These are phyloP conservation scores for Scrobipalpa costella DNA, from an alignment of 2,888 invertebrate genomes.

Conservation along the genomic window DNA sequence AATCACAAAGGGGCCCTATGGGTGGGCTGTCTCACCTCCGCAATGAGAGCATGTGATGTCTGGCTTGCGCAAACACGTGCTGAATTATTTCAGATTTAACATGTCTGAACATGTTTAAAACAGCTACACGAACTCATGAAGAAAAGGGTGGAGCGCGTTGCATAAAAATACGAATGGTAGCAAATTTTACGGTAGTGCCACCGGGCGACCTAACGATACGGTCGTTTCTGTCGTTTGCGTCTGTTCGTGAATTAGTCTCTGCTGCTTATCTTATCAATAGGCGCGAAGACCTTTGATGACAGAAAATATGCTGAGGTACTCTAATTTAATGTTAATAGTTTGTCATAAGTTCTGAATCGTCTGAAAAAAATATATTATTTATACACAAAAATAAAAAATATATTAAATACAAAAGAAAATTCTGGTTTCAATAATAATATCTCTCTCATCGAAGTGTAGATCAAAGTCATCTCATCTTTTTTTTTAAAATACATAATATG, in stretches of 20 bases:
- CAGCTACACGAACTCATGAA: neutral
- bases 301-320: neutral
- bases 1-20: neutral
- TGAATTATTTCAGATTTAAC: neutral
- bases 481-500: no score
- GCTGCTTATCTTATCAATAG: neutral
- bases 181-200: slow-evolving; percentile 22
- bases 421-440: neutral
- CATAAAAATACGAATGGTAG: slow-evolving; percentile 14
- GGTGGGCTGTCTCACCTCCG: slow-evolving; percentile 3
- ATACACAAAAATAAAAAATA: neutral
- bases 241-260: neutral
- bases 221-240: neutral
- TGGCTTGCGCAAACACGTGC: neutral
- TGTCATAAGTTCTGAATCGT: no score
- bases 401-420: neutral
- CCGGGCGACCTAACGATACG: slow-evolving; percentile 6
- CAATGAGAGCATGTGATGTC: neutral
- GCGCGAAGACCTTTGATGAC: slow-evolving; percentile 11
- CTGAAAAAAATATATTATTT: no score
- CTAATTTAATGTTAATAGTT: no score
- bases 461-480: neutral
- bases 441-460: neutral
- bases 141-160: slow-evolving; percentile 1
- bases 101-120: neutral